These are phyloP conservation scores for Pollimyrus isidori DNA, from an alignment of 2,113 vertebrate genomes.

Conservation along the genomic window DNA sequence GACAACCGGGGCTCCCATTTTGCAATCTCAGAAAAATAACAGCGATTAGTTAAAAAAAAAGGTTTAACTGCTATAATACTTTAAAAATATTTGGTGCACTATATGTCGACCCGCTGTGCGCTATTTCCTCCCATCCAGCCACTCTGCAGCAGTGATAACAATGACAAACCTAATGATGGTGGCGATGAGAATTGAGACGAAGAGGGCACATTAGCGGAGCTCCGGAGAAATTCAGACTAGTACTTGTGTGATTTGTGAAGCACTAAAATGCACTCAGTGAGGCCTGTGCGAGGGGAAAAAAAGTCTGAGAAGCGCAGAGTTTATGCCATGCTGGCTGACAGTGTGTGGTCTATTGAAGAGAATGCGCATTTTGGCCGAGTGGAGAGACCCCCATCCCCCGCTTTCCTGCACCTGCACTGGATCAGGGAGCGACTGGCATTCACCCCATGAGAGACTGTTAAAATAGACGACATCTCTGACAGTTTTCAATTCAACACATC, in stretches of 20 bases:
- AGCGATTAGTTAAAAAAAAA: constrained; percentile 1
- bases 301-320: constrained; percentile 50
- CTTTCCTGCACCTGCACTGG: constrained; percentile 89
- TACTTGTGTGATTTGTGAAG: constrained; percentile 17
- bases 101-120: constrained; percentile 4
- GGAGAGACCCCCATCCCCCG: constrained; percentile 63
- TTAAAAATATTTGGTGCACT: background rate
- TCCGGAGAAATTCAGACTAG: constrained; percentile 3
- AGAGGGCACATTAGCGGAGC: constrained; percentile 10
- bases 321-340: constrained; percentile 91
- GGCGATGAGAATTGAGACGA: background rate
- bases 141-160: background rate
- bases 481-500: constrained; percentile 83
- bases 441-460: constrained; percentile 71
- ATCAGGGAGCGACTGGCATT: constrained; percentile 88
- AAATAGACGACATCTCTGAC: constrained; percentile 81
- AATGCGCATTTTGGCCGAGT: constrained; percentile 66
- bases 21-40: constrained; percentile 14
- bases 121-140: background rate
- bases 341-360: constrained; percentile 95
- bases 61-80: background rate
- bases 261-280: constrained; percentile 22
- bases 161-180: background rate
- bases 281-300: constrained; percentile 45
- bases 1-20: background rate